Evolutionary conservation across 2,113 vertebrate genomes (phyloP), one percentile per base, ranked within the genome.

Genomic region (Aspiorhynchus laticeps): DNA sequence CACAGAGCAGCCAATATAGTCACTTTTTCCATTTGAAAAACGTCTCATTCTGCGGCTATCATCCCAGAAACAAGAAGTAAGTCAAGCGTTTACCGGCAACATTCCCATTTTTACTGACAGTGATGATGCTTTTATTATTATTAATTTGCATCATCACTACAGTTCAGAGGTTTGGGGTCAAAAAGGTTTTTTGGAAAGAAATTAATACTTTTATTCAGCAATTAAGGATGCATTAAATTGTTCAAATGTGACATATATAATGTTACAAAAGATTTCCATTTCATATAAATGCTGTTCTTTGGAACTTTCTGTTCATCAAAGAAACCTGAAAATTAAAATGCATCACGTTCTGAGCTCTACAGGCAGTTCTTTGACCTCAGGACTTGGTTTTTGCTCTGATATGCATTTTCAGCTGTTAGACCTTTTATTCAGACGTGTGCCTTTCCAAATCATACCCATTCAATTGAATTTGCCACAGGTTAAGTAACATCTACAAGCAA

Each of bases 1-100:
- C 19, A 26, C 90, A 99, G 98, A 97, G 94, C 85, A 97, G 97
- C 88, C 97, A 98, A 92, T 98, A 97, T 94, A 99, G 96, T 92
- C 98, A 99, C 95, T 99, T 99, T 94, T 99, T 99, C 96, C 98
- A 99, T 93, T 92, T 99, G 91, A 99, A 99, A 94, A 99, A 99
- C 86, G 95, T 99, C 89, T 99, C 98, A 46, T 99, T 99, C 93
- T 99, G 98, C 85, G 98, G 98, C 59, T 99, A 97, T 89, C 98
- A 99, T 93, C 98, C 98, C 91, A 99, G 98, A 95, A 99, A 99
- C 94, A 98, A 95, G 96, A 99, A 98, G 98, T 99, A 92, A 96
- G 98, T 93, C 46, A 36, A 15, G 38, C 5, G 0, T 41, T 79
- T 21, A 77, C 8, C 17, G 2, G 10, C 9, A 15, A 15, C 46